Percentiles rank a stretch among this genome's conserved stretches.
phyloP scores from a whole-genome alignment of 2,888 invertebrate genomes.

The Macrostomum cliftonense region DNA sequence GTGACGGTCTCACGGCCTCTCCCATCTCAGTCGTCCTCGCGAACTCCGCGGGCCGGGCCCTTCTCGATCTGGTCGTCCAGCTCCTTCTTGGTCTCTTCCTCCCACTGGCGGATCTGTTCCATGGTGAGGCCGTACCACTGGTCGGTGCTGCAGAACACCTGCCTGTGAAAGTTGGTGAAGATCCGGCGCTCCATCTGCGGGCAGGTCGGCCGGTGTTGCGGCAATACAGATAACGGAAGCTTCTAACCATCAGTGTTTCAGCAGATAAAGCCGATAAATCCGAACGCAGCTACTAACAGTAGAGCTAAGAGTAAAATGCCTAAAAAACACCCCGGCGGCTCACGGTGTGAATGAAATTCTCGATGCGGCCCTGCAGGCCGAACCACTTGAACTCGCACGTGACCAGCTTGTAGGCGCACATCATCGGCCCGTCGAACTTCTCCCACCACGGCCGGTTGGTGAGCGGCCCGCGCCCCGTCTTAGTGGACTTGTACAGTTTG shows the following conservation, averaged over 20 bases:
- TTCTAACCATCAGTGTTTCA: too few species aligned
- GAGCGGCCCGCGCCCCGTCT: slow-evolving; percentile 82
- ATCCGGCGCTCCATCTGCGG: slow-evolving; percentile 61
- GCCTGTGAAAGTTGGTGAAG: slow-evolving; percentile 92
- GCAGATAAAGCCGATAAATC: too few species aligned
- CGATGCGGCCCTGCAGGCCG: slow-evolving; percentile 71
- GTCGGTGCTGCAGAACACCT: slow-evolving; percentile 97
- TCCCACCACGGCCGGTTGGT: slow-evolving; percentile 52
- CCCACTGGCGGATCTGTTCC: slow-evolving; percentile 86
- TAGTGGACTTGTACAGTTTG: slow-evolving; percentile 62
- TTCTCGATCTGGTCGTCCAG: slow-evolving; percentile 36
- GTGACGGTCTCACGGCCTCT: too few species aligned
- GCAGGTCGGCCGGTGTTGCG: too few species aligned
- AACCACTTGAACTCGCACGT: slow-evolving; percentile 97
- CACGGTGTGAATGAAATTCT: slow-evolving; percentile 70
- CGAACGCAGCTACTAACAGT: too few species aligned
- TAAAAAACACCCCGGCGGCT: slow-evolving; percentile 6
- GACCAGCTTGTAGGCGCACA: slow-evolving; percentile 95
- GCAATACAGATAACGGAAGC: too few species aligned
- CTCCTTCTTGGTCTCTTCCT: slow-evolving; percentile 81
- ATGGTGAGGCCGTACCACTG: slow-evolving; percentile 92
- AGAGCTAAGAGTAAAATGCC: too few species aligned
- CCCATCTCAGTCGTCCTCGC: too few species aligned
- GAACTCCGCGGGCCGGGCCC: not conserved
- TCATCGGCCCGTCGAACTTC: slow-evolving; percentile 50